Evolutionary conservation across 2,113 vertebrate species (phyloP), one percentile per base, ranked within the genome.

Genomic region (Campylomormyrus numenius): DNA sequence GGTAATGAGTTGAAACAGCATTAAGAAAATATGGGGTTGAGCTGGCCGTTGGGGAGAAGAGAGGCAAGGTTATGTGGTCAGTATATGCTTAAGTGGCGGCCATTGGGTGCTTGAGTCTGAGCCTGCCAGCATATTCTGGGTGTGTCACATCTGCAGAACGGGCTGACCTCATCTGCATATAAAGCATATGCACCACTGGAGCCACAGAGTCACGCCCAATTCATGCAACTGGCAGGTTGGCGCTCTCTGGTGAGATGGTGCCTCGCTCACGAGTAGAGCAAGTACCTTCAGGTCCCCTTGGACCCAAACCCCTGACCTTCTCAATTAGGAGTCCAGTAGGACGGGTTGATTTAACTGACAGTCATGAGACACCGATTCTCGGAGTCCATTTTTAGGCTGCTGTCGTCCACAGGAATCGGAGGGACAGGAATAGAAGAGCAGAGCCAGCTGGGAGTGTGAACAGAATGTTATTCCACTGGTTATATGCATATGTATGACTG

Each of bases 291-390:
- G 35, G 52, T 45, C 31, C 31, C 52, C 17, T 19, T 62, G 15
- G 52, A 70, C 11, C 8, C 24, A 62, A 88, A 88, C 62, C 62
- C 62, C 45, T 70, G 42, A 74, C 88, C 88, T 88, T n/a, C 62
- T 7, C 35, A 70, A 21, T 88, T 70, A 66, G 58, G 88, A 35
- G 42, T 49, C 58, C 13, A 48, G 24, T 7, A 49, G 56, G 45
- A 9, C 62, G 21, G 62, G 42, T 45, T 70, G 21, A 48, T 88
- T 62, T n/a, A 46, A 88, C 35, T 21, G 86, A 87, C 49, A 31
- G 86, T 7, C 42, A 13, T 27, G 56, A 88, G 35, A 88, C 27
- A 21, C 50, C 46, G 35, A 39, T 39, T 39, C 35, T 39, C 35
- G 35, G 35, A 39, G 35, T 39, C 35, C 24, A 70, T 70, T n/a